Conservation (phyloP, 2,888 invertebrate genomes). For the Synanthedon formicaeformis region DNA sequence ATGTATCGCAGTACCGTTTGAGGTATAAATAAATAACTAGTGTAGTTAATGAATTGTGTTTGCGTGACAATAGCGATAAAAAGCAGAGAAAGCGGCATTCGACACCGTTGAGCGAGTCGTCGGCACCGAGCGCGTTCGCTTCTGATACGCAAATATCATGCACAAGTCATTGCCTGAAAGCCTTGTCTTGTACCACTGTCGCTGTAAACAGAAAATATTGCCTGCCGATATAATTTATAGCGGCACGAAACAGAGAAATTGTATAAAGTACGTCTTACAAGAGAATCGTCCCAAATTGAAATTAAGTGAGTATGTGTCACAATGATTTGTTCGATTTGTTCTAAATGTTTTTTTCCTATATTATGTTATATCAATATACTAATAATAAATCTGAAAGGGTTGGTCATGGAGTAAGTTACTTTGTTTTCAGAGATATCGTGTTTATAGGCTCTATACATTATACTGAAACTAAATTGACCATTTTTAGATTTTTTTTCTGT, state of each 20-base stretch:
- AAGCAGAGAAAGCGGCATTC: constrained; percentile 18
- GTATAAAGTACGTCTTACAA: constrained; percentile 11
- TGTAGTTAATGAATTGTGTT: constrained; percentile 10
- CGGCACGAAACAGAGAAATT: constrained; percentile 36
- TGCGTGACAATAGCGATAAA: constrained; percentile 43
- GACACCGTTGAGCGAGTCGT: constrained; percentile 8
- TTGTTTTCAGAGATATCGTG: too few relatives aligned
- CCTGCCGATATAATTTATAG: constrained; percentile 48
- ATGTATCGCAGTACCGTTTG: too few relatives aligned
- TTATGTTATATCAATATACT: too few relatives aligned
- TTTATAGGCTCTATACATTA: too few relatives aligned
- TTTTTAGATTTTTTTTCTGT: too few relatives aligned
- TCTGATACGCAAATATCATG: constrained; percentile 60
- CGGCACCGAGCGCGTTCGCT: constrained; percentile 7
- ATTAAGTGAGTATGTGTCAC: constrained; percentile 28
- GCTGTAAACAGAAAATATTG: constrained; percentile 48
- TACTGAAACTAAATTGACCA: too few relatives aligned
- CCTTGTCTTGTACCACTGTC: constrained; percentile 53
- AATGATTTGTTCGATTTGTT: constrained; percentile 18
- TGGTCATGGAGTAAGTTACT: too few relatives aligned
- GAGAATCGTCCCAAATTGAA: constrained; percentile 29
- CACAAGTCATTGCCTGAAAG: constrained; percentile 60
- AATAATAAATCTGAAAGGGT: too few relatives aligned
- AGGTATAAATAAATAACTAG: too few relatives aligned
- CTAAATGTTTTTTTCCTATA: background rate